Evolutionary conservation across 2,113 vertebrate genomes (phyloP).

Genomic region (Lepisosteus osseus): DNA sequence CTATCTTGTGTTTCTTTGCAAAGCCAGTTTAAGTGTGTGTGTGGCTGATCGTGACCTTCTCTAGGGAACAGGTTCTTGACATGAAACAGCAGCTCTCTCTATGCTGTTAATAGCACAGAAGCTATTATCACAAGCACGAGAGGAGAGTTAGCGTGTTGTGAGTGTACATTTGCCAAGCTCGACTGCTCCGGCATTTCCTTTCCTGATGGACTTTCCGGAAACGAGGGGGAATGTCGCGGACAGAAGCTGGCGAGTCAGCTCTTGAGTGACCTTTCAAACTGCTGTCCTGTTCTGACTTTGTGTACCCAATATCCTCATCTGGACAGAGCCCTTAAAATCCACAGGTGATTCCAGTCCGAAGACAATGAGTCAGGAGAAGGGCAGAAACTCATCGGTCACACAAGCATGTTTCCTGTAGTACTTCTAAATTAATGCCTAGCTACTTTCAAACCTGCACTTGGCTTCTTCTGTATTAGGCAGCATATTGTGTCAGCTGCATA

Average conservation of each 20-base stretch:
- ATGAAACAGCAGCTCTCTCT: not conserved
- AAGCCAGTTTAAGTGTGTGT: not conserved
- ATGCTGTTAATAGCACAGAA: constrained; percentile 1
- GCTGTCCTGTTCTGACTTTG: too few relatives aligned
- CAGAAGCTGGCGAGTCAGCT: not conserved
- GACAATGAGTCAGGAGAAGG: too few relatives aligned
- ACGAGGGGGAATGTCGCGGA: constrained; percentile 26
- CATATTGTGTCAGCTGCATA: constrained; percentile 53
- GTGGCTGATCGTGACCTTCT: not conserved
- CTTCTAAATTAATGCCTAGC: too few relatives aligned
- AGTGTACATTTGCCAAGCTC: not conserved
- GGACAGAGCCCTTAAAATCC: too few relatives aligned
- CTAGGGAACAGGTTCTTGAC: not conserved
- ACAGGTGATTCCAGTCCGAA: too few relatives aligned
- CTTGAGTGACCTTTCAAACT: too few relatives aligned
- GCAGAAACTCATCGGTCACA: too few relatives aligned
- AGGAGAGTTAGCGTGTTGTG: constrained; percentile 8
- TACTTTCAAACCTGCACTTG: constrained; percentile 26
- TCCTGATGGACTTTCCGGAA: constrained; percentile 17
- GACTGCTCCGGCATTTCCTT: constrained; percentile 24
- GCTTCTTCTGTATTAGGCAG: constrained; percentile 30
- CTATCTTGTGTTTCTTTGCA: not conserved
- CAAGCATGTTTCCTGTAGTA: too few relatives aligned
- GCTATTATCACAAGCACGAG: constrained; percentile 1
- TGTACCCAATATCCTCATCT: too few relatives aligned